These are phyloP conservation scores for Mesorhabditis belari DNA, from an alignment of 2,888 invertebrate genomes.

Conservation along the genomic window DNA sequence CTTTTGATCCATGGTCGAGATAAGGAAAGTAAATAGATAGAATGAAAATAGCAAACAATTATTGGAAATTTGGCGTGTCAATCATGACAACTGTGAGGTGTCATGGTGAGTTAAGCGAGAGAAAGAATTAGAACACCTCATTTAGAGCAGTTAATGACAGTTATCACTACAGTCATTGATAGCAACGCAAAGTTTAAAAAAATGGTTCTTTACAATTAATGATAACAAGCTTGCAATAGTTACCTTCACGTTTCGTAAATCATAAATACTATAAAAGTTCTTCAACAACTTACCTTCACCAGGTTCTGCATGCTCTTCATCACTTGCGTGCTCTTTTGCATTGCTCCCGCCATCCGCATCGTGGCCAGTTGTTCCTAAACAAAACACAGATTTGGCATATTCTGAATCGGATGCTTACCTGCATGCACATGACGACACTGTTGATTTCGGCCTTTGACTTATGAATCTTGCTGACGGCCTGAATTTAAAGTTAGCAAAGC, in stretches of 20 bases:
- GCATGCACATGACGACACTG: slow-evolving; percentile 93
- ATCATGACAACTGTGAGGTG: too few species aligned
- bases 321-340: slow-evolving; percentile 92
- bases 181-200: not conserved
- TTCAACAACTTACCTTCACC: slow-evolving; percentile 28
- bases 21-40: too few species aligned
- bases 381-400: not conserved
- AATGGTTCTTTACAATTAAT: not conserved
- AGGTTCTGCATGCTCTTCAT: slow-evolving; percentile 95
- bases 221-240: not conserved
- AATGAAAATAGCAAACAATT: too few species aligned
- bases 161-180: too few species aligned
- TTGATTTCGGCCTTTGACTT: slow-evolving; percentile 94
- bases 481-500: not conserved
- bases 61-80: too few species aligned
- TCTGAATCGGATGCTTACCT: slow-evolving; percentile 53
- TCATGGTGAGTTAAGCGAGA: too few species aligned
- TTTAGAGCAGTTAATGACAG: too few species aligned
- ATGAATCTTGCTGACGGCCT: slow-evolving; percentile 78
- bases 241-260: not conserved
- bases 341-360: slow-evolving; percentile 59
- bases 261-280: not conserved
- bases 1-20: too few species aligned
- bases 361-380: slow-evolving; percentile 80
- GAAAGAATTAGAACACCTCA: too few species aligned